Base-by-base conservation (phyloP, 37 sponge, comb jelly and placozoan species). In the Lycopodina hypogea region DNA sequence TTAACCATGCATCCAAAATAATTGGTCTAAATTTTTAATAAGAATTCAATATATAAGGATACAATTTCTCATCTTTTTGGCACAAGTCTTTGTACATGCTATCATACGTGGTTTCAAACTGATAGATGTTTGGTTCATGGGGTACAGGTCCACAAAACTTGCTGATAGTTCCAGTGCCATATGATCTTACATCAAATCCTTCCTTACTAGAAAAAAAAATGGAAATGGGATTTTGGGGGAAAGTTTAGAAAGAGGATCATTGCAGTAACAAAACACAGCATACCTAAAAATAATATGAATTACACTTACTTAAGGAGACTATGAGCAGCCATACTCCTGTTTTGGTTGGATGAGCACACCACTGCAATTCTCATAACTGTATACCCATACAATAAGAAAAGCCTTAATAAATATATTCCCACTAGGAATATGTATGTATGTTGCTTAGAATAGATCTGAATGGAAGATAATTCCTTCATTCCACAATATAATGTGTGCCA, bases 261-360 rank as follows among this genome's bases (percentile, higher is more conserved):
- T 29, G 23, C 15, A 78, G 21, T 6, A 78, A 78, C 35, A 32
- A n/a, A n/a, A 67, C 58, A 84, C 32, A 73, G 1, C n/a, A 56
- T 0, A 42, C 14, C 45, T 40, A 26, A 18, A 15, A 62, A 24
- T 15, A 24, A n/a, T n/a, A n/a, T 9, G 22, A 24, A 9, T 62
- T 11, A 8, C 29, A 23, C 2, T 78, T 82, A 93, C 97, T 89
- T 90, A 45, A 98, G 88, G 9, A 98, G 38, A 48, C 86, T 76
- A 71, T 98, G 99, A 1, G 99, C 93, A 67, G 93, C 99, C 99
- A 98, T 98, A 69, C 99, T 98, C 53, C 99, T 81, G 87, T 98
- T 98, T 80, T 93, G 91, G 75, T 98, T 98, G 69, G 95, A 95
- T 33, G 99, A 98, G 56, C 99, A 98, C 72, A 98, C 99, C 57